A percentile compares a stretch with the other conserved stretches of the same genome.
Conservation (phyloP, 2,797 vertebrate genomes). For the Lophius americanus region DNA sequence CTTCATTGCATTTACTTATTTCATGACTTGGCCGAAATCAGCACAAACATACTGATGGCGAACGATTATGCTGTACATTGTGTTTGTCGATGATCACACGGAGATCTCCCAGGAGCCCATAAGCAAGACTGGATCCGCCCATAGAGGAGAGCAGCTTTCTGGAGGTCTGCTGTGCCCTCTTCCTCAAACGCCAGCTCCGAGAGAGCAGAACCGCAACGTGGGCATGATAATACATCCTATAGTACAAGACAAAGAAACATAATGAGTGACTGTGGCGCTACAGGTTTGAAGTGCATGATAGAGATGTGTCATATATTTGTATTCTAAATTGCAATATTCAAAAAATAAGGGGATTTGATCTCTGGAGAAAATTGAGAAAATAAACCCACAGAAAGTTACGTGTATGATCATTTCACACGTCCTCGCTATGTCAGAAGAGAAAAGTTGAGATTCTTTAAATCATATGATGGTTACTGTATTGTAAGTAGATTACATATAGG, state of each 20-base stretch:
- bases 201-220: constrained; percentile 86
- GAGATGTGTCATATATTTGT: not conserved
- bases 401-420: not conserved
- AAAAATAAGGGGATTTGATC: not conserved
- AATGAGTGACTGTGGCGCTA: not conserved
- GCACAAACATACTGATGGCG: not conserved
- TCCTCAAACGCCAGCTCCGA: constrained; percentile 90
- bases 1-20: no score
- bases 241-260: not conserved
- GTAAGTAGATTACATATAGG: not conserved
- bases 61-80: constrained; percentile 78
- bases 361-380: no score
- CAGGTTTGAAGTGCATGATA: no score
- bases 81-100: constrained; percentile 88
- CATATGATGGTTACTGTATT: not conserved
- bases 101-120: constrained; percentile 91
- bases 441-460: no score
- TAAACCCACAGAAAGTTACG: not conserved
- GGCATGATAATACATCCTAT: constrained; percentile 91
- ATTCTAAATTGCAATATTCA: not conserved
- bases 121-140: constrained; percentile 87
- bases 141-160: constrained; percentile 91
- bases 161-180: constrained; percentile 88
- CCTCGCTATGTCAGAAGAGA: not conserved
- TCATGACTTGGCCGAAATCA: no score